Evolutionary conservation across 2,888 invertebrate species (phyloP).

Genomic region (Volucella zonaria): DNA sequence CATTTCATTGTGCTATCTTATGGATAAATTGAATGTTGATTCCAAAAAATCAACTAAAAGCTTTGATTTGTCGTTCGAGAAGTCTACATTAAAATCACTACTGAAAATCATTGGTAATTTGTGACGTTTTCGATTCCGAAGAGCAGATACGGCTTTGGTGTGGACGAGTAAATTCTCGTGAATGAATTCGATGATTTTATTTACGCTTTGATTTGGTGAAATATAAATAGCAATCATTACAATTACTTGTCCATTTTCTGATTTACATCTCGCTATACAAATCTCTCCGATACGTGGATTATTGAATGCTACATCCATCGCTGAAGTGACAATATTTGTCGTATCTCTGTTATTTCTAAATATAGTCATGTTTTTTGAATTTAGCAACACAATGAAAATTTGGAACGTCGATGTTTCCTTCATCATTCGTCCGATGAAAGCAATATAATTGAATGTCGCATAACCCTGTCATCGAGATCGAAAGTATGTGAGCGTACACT

Average conservation of each 20-base stretch:
- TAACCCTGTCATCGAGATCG: neutral
- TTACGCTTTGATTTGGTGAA: neutral
- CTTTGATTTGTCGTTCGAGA: neutral
- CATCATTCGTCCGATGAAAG: neutral
- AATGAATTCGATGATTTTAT: neutral
- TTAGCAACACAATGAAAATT: neutral
- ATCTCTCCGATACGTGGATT: neutral
- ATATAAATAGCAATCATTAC: neutral
- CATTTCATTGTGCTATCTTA: neutral
- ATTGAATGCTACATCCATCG: too few species aligned
- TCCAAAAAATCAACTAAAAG: neutral
- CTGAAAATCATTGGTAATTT: neutral
- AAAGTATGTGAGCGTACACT: neutral
- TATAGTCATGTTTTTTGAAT: neutral
- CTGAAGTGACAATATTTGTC: neutral
- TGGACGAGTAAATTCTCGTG: neutral
- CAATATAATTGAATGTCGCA: neutral
- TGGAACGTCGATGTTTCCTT: neutral
- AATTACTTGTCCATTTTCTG: neutral
- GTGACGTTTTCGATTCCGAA: too few species aligned
- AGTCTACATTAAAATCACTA: neutral
- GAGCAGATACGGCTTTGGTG: too few species aligned
- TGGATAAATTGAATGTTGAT: neutral
- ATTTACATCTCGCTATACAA: neutral
- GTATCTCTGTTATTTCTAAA: neutral